These are phyloP conservation scores for Phocoena sinus DNA, from an alignment of 2,113 vertebrate species.

Conservation along the genomic window DNA sequence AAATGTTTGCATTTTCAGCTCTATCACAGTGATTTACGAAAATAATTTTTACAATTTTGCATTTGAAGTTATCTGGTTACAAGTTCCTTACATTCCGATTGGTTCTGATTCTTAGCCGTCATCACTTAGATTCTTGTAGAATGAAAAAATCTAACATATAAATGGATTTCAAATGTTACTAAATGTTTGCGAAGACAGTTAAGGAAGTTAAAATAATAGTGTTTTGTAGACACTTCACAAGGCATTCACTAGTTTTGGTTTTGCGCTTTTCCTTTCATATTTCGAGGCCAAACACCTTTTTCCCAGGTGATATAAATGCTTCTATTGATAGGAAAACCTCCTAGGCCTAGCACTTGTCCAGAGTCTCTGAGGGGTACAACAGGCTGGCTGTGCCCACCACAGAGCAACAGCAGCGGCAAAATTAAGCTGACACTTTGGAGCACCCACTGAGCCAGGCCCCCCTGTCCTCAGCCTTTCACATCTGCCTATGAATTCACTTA, in stretches of 20 bases:
- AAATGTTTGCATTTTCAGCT: neutral
- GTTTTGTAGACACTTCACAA: neutral
- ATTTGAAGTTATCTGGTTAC: neutral
- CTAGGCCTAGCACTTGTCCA: too few species aligned
- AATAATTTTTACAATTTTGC: neutral
- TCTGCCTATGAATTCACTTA: neutral
- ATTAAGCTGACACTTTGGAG: neutral
- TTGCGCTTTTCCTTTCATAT: neutral
- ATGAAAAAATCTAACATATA: neutral
- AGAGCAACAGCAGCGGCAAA: neutral
- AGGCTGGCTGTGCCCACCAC: fast-evolving
- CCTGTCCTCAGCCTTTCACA: neutral
- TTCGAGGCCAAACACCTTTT: neutral
- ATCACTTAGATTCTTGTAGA: neutral
- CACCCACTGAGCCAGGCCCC: neutral
- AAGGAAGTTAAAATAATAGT: neutral
- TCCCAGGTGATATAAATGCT: neutral
- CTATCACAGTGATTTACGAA: neutral
- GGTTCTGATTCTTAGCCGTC: neutral
- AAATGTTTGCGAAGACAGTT: neutral
- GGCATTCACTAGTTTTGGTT: neutral
- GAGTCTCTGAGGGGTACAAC: neutral
- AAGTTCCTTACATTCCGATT: neutral
- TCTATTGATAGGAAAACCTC: neutral
- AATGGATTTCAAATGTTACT: neutral